Evolutionary conservation across 2,113 vertebrate genomes (phyloP).

Genomic region (Nasalis larvatus): DNA sequence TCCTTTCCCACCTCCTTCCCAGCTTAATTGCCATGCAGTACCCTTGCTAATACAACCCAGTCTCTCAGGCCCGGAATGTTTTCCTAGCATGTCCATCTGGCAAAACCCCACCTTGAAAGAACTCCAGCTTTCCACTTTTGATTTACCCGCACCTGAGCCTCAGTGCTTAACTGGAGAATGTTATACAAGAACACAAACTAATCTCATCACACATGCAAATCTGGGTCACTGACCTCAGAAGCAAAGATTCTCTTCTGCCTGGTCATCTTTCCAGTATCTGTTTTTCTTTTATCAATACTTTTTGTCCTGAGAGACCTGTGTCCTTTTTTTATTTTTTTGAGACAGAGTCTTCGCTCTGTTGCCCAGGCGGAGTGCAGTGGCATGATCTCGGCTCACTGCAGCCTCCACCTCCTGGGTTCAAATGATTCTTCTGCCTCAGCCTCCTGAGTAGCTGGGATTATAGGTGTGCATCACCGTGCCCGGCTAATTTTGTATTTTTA

Average conservation of each 20-base stretch:
- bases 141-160: neutral
- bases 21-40: neutral
- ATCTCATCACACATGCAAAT: fast-evolving
- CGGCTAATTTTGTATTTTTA: no score
- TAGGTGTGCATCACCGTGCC: no score
- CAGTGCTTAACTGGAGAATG: neutral
- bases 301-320: no score
- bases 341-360: no score
- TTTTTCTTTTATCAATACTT: no score
- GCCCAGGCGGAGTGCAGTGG: no score
- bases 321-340: neutral
- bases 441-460: no score
- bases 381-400: no score
- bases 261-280: neutral
- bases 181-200: fast-evolving
- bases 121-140: neutral
- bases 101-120: neutral
- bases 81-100: no score
- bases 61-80: neutral
- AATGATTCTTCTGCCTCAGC: no score
- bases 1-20: neutral
- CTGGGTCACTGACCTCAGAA: neutral
- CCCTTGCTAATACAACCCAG: neutral
- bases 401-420: no score
- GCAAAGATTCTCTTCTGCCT: neutral